Evolutionary conservation across 2,113 vertebrate species (phyloP).

Genomic region (Gulo gulo): DNA sequence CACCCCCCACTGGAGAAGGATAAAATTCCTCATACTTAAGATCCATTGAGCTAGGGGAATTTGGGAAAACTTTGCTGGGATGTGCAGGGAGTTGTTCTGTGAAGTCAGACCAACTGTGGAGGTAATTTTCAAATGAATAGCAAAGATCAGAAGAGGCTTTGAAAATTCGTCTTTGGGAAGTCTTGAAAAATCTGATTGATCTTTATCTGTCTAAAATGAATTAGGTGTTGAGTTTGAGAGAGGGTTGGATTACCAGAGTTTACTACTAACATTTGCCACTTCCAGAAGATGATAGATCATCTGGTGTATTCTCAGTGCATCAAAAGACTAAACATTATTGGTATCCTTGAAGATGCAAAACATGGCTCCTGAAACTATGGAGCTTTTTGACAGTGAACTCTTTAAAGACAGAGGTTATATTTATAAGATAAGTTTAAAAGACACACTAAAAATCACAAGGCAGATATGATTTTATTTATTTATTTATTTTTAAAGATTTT

Average conservation of each 20-base stretch:
- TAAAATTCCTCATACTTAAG: not conserved
- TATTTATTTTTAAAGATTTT: not conserved
- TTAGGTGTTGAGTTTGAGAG: not conserved
- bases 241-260: not conserved
- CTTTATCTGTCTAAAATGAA: conserved; percentile 1
- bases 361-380: not conserved
- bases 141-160: not conserved
- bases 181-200: not conserved
- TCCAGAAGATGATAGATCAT: not conserved
- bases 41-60: not conserved
- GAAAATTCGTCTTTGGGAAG: not conserved
- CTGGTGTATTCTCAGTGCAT: not conserved
- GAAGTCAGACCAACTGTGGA: not conserved
- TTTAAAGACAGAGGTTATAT: not conserved
- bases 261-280: not conserved
- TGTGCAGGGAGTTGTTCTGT: not conserved
- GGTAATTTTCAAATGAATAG: not conserved
- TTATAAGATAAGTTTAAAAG: conserved; percentile 2
- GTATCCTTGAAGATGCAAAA: not conserved
- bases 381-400: not conserved
- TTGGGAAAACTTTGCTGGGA: not conserved
- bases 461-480: not conserved
- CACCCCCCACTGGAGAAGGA: not conserved
- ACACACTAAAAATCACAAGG: not conserved
- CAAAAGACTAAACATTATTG: not conserved